These are phyloP conservation scores for Notarius quadriscutis DNA, from an alignment of 2,113 vertebrate species.

Conservation along the genomic window DNA sequence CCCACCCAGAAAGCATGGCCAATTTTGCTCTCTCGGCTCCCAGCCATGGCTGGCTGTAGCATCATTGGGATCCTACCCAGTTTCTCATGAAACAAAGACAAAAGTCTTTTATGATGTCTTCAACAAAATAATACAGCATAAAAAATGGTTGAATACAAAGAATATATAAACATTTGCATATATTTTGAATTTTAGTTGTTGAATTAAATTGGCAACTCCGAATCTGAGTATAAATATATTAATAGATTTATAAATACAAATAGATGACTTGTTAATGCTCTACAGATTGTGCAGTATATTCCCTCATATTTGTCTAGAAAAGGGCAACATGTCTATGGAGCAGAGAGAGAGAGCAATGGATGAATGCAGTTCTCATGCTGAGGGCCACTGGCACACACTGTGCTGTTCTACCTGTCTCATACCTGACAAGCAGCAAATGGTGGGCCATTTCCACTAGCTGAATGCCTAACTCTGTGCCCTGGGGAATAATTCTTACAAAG, in stretches of 20 bases:
- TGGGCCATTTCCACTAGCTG: conserved; percentile 62
- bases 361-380: conserved; percentile 56
- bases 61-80: neutral
- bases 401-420: conserved; percentile 66
- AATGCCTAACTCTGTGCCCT: conserved; percentile 64
- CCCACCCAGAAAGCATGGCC: too few relatives aligned
- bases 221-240: neutral
- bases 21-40: neutral
- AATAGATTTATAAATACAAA: neutral
- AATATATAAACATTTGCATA: neutral
- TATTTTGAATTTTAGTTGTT: neutral
- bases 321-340: neutral
- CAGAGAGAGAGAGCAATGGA: conserved; percentile 20
- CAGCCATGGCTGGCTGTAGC: neutral
- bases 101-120: neutral
- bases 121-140: neutral
- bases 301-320: conserved; percentile 26
- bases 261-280: neutral
- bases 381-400: conserved; percentile 61
- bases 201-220: neutral
- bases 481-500: conserved; percentile 57
- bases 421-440: conserved; percentile 71
- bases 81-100: neutral
- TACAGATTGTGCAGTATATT: neutral
- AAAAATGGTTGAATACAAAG: neutral